Base-by-base conservation (phyloP, 2,888 invertebrate genomes). In the Oscheius sp. region DNA sequence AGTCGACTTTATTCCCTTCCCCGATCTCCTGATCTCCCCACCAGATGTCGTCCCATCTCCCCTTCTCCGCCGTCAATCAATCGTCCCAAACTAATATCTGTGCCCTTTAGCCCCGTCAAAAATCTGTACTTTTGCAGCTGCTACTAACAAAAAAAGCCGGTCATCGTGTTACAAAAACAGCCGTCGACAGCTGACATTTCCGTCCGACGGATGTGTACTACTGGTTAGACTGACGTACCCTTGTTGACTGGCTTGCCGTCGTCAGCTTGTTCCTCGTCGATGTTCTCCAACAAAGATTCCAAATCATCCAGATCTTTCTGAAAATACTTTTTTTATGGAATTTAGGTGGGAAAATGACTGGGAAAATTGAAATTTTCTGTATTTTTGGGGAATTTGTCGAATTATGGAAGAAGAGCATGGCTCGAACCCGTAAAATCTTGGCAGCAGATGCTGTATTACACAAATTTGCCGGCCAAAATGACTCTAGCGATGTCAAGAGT, bases 201-300 rank as follows among this genome's bases (percentile, higher is more conserved):
- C 12, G 23, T 21, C 23, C 18, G 21, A 1, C 35, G 35, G 25
- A 25, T 35, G 35, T 35, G 35, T 35, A 35, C 21, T 49, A 49
- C 21, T 49, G 3, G 35, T 35, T 35, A 35, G 35, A 7, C 49
- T 3, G 13, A 45, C 43, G 12, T 27, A 75, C 79, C 80, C 61
- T 76, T 79, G 76, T 84, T 85, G 12, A 74, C 71, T 13, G 73
- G 69, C 73, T 73, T 76, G 53, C 72, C 74, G 13, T 75, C 74
- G 72, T 80, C 77, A 59, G 80, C 83, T 49, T 78, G 80, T 61
- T 85, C 81, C 35, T 86, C 84, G 74, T 88, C 88, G 63, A 88
- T 85, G 75, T 87, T 84, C 74, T 88, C 86, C 63, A 88, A 78
- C 27, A 88, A 76, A 53, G 75, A 81, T 71, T 86, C 88, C 74